These are phyloP conservation scores for Neodon shergylaensis DNA, from an alignment of 2,113 vertebrate species.

Conservation along the genomic window DNA sequence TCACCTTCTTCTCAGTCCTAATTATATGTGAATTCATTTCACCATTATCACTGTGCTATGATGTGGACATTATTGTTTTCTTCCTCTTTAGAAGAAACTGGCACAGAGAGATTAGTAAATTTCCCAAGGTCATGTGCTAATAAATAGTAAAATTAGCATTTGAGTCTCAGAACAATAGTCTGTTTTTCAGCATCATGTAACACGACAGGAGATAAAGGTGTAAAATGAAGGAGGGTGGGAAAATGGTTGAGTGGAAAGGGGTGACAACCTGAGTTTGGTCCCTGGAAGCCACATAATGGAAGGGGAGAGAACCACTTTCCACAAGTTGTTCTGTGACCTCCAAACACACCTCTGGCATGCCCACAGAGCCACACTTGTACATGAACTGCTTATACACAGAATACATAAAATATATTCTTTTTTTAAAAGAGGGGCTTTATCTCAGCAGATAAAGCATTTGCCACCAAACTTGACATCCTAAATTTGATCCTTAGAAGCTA, in stretches of 20 bases:
- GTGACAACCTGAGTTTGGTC: neutral
- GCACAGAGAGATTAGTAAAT: neutral
- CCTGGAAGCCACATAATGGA: neutral
- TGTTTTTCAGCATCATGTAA: neutral
- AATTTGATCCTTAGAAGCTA: no score
- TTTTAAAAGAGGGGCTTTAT: neutral
- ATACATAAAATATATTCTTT: neutral
- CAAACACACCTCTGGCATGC: no score
- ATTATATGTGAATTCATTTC: slow-evolving; percentile 6
- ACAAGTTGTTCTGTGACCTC: neutral
- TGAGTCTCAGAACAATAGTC: neutral
- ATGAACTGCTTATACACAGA: neutral
- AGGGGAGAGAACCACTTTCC: neutral
- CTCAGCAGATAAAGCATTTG: neutral
- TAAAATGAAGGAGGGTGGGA: neutral
- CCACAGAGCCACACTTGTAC: neutral
- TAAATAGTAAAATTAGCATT: neutral
- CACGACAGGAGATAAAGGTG: neutral
- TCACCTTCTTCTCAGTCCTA: neutral
- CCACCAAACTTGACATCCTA: neutral
- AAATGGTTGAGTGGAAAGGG: neutral
- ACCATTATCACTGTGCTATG: neutral
- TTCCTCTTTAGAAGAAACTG: neutral
- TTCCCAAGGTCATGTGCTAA: neutral
- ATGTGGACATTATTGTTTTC: neutral